Evolutionary conservation across 2,797 vertebrate species (phyloP), one percentile per base, ranked within the genome.

Genomic region (Philypnodon macrostomus): DNA sequence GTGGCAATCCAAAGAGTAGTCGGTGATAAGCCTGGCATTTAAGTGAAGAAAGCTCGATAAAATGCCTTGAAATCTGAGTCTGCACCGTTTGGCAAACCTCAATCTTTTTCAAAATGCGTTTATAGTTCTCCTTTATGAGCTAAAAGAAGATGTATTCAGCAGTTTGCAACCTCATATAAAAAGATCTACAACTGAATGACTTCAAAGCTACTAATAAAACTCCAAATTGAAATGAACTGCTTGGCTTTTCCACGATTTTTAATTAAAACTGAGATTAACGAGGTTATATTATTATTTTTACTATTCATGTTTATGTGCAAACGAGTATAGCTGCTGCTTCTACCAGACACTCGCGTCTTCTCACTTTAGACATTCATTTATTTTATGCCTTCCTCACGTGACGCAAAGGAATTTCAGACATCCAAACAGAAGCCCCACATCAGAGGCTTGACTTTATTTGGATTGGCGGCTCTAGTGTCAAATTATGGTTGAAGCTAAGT

Each of bases 341-440:
- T 16, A 6, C 23, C 4, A 13, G 2, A 13, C 19, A 4, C 13
- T 21, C 17, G 6, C 4, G 5, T 13, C 10, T 23, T 13, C 5
- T 13, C 4, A n/a, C n/a, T n/a, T n/a, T n/a, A n/a, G n/a, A n/a
- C n/a, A n/a, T n/a, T 33, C 12, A 9, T 33, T 47, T 19, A 12
- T n/a, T 33, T 9, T 4, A 2, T 8, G 15, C 19, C 16, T 14
- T 46, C n/a, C 2, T 46, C n/a, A 14, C n/a, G n/a, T n/a, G 42
- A 19, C 29, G 7, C 9, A 7, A 5, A 19, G 42, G 42, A 46
- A 46, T 46, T 9, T 21, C 5, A 23, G 10, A 12, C 18, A 33
- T 46, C 7, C 8, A 23, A 33, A 46, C 17, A 33, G 44, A 16
- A 46, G 44, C 44, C 24, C 44, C 29, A 46, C 16, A 13, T 10